Evolutionary conservation across 2,888 invertebrate species (phyloP).

Genomic region (Trichopria drosophilae): DNA sequence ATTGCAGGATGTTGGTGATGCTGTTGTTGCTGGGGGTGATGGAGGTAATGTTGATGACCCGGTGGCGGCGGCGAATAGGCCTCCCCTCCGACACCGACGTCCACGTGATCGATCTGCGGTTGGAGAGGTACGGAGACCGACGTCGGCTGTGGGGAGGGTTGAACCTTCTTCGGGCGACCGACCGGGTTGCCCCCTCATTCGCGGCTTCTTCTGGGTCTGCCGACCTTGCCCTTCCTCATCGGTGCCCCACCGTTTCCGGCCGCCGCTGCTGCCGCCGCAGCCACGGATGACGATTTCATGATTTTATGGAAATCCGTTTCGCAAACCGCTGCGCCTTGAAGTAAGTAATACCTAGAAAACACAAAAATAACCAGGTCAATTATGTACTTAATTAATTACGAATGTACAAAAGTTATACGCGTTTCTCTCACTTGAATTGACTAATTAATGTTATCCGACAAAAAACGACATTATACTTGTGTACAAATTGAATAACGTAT

Average conservation of each 20-base stretch:
- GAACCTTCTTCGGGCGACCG: constrained; percentile 58
- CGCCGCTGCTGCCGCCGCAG: constrained; percentile 70
- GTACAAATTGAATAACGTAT: no score
- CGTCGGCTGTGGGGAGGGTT: constrained; percentile 48
- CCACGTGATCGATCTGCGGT: constrained; percentile 45
- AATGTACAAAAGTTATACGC: background rate
- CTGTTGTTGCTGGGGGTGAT: constrained; percentile 45
- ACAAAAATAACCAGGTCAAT: constrained; percentile 7
- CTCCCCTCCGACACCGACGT: constrained; percentile 49
- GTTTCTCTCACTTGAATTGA: background rate
- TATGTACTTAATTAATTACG: background rate
- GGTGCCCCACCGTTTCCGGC: constrained; percentile 66
- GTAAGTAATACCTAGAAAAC: constrained; percentile 76
- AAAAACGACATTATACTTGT: no score
- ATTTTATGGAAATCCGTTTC: constrained; percentile 96
- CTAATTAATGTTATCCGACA: no score
- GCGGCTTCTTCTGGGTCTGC: constrained; percentile 83
- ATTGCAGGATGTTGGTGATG: constrained; percentile 46
- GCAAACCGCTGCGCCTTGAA: constrained; percentile 88
- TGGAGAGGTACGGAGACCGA: constrained; percentile 40
- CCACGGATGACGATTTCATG: constrained; percentile 66
- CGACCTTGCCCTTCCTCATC: constrained; percentile 86
- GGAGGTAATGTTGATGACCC: constrained; percentile 56
- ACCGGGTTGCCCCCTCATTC: constrained; percentile 72
- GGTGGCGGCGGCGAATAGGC: constrained; percentile 58